These are phyloP conservation scores for Pimephales promelas DNA, from an alignment of 2,113 vertebrate species.

Conservation along the genomic window DNA sequence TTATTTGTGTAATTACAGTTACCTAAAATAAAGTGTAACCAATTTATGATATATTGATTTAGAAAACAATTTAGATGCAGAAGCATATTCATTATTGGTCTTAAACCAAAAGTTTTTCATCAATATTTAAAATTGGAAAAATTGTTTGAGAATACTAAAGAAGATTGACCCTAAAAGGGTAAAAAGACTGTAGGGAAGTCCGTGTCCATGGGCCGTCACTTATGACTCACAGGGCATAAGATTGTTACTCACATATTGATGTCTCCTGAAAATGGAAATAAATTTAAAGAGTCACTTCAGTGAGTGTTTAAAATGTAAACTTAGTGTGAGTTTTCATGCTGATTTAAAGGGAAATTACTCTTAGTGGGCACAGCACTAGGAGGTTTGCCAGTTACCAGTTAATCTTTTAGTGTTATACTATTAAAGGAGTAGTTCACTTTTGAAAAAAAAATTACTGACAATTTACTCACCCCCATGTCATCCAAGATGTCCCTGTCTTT, in stretches of 20 bases:
- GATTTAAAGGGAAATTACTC: neutral
- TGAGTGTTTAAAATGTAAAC: neutral
- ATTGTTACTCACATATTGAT: slow-evolving; percentile 7
- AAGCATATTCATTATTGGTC: neutral
- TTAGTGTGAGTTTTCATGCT: neutral
- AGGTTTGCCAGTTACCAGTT: neutral
- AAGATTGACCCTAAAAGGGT: neutral
- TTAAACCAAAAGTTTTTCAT: neutral
- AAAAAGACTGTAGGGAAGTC: neutral
- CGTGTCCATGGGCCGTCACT: neutral
- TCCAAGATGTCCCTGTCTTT: no score
- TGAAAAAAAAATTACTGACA: no score
- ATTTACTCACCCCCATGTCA: no score
- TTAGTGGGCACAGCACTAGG: neutral
- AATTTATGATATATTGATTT: neutral
- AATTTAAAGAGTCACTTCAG: neutral
- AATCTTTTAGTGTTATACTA: neutral
- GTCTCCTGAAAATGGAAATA: neutral
- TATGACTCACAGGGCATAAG: slow-evolving; percentile 20
- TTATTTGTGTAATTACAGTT: no score
- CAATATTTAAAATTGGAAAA: neutral
- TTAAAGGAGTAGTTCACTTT: no score
- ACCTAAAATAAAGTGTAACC: no score
- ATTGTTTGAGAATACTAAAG: neutral
- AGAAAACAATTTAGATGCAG: no score